Base-by-base conservation (phyloP, 2,797 vertebrate genomes). In the Trachops cirrhosus region DNA sequence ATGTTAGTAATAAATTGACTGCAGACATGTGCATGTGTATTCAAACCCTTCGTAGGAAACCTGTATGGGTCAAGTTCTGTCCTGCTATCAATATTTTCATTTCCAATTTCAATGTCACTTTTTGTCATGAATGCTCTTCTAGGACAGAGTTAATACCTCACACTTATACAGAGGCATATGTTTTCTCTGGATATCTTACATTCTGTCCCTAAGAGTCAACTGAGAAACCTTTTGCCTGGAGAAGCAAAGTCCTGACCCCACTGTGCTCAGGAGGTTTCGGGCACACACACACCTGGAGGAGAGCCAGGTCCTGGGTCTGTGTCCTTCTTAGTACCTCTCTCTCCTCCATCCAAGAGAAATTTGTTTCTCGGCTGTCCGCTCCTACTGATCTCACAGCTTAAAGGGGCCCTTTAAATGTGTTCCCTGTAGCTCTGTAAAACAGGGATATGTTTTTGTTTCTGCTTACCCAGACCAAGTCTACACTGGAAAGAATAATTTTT, bases 101-200 rank as follows among this genome's bases (percentile, higher is more conserved):
- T 95, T 96, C 84, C 46, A 91, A 74, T 92, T 79, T 71, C 44
- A 90, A 3, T 48, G 59, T 93, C 92, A 78, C 41, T 86, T 89
- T 95, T 74, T 50, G 54, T 83, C 29, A 46, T 44, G 70, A 74
- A 41, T 75, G 10, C 22, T 82, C 41, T 46, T 79, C 57, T 71
- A 44, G 59, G 46, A 84, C 26, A 92, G 50, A 90, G 37, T 52
- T 32, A 14, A 50, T 34, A n/a, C 32, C 84, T 93, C 14, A 12
- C 50, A 52, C 32, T 77, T 41, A 57, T 9, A 41, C 9, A 64
- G 37, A 89, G 14, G 32, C 16, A 44, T 73, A 15, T 54, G 3
- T 90, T 94, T 86, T 70, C 24, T 50, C 48, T 62, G 9, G 62
- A 22, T 59, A 39, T 62, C 32, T 90, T 79, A 67, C 7, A n/a